Base-by-base conservation (phyloP, 2,797 vertebrate species). In the Danio tinwini region DNA sequence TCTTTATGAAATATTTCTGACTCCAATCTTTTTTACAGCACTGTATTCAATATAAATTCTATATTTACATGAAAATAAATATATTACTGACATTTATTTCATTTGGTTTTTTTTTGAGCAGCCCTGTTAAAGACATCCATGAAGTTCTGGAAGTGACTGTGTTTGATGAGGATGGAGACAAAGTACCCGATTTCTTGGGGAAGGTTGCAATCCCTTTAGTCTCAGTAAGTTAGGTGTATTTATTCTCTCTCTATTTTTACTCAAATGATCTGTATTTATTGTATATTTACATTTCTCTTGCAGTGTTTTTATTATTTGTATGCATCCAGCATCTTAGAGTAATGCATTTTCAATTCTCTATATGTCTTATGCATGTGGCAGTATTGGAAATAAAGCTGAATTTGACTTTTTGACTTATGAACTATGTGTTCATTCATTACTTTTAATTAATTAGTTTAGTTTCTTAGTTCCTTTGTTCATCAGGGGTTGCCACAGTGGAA, bases 161-260 rank as follows among this genome's bases (percentile, higher is more conserved):
- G 50, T 97, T 98, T 87, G 97, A 99, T 88, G 97, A 99, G 89
- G 98, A 99, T 78, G 96, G 97, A 89, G 98, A 99, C 90, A 99
- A 98, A 87, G 92, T 96, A 14, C 97, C 97, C 7, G 98, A 99
- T 88, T 99, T 99, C 90, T 94, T 99, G 81, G 98, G 97, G 74
- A 99, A 96, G 94, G 93, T 97, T 74, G 96, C 94, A 85, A 95
- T 99, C 86, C 96, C 97, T 45, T 90, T 99, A 86, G 93, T 99
- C 4, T 96, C 95, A 17, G 98, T 98, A 94, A 94, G 92, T 94
- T 29, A 29, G 40, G 9, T 5, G 12, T 68, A 45, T 44, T 76
- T 76, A 55, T 69, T 7, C 6, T 17, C 40, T 78, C 9, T 44
- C 17, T 52, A 42, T 63, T 62, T 40, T n/a, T 9, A 59, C 11